phyloP scores from a whole-genome alignment of 1,140 invertebrate species.

The Atta colombica region DNA sequence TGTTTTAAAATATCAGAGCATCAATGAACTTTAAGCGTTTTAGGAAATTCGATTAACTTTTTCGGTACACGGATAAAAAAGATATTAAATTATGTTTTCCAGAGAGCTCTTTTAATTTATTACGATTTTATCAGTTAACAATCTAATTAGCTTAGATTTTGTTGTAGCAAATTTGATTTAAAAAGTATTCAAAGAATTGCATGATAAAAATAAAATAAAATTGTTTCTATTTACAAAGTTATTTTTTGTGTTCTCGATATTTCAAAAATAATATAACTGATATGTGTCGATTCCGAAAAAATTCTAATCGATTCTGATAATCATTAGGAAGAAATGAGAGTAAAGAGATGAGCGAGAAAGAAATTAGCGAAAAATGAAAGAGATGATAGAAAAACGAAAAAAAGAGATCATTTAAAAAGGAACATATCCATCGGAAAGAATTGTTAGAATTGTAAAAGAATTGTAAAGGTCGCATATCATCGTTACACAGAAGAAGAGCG shows the following conservation, averaged over 20 bases:
- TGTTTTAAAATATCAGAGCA: not conserved
- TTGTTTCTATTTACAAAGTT: not conserved
- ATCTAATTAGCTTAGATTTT: not conserved
- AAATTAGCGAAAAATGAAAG: constrained; percentile 39
- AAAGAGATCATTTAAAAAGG: not conserved
- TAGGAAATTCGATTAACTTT: not conserved
- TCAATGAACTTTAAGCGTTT: not conserved
- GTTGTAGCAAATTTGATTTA: not conserved
- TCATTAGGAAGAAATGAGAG: not conserved
- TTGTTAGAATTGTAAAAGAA: not conserved
- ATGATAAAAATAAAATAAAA: not conserved
- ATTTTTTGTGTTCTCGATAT: not conserved
- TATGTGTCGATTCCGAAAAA: not conserved
- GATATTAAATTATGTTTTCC: not conserved
- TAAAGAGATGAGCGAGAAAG: constrained; percentile 10
- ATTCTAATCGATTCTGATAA: not conserved
- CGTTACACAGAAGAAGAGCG: constrained; percentile 48
- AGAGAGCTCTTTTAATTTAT: not conserved
- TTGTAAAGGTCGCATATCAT: constrained; percentile 45
- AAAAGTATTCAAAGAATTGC: not conserved
- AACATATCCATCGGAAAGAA: not conserved
- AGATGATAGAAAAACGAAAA: constrained; percentile 6
- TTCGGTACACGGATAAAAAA: not conserved
- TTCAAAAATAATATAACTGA: not conserved
- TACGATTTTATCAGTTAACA: not conserved